phyloP scores from a whole-genome alignment of 1,140 invertebrate species.

The Trichonephila inaurata region DNA sequence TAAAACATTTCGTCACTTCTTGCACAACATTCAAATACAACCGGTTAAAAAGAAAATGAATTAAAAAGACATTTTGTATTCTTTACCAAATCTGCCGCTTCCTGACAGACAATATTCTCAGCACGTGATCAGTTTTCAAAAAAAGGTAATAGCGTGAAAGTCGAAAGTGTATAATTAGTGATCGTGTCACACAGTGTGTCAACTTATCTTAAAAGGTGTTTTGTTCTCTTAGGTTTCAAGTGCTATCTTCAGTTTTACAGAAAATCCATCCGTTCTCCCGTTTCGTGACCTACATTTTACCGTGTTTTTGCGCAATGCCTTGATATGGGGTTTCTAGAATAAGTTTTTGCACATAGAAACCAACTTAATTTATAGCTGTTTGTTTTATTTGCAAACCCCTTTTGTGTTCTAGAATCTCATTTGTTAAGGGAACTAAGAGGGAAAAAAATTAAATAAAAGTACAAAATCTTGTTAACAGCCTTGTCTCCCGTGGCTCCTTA shows the following conservation, averaged over 20 bases:
- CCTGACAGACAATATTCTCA: background rate
- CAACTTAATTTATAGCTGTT: conserved; percentile 11
- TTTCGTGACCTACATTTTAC: conserved; percentile 11
- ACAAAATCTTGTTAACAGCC: background rate
- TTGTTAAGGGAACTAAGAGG: background rate
- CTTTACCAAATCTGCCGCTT: background rate
- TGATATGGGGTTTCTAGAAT: conserved; percentile 61
- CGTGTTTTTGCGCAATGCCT: conserved; percentile 8
- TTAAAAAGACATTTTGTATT: conserved; percentile 31
- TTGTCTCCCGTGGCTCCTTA: background rate
- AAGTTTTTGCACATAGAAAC: background rate
- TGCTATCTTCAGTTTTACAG: background rate
- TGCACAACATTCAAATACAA: background rate
- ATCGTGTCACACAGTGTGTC: conserved; percentile 37
- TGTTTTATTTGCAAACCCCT: background rate
- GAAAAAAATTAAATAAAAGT: background rate
- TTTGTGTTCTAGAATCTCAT: background rate
- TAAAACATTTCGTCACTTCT: background rate
- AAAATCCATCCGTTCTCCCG: background rate
- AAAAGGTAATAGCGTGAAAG: too few species aligned
- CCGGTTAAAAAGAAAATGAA: conserved; percentile 3
- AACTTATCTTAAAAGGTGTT: conserved; percentile 6
- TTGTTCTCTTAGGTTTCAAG: background rate
- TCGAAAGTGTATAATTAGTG: conserved; percentile 46
- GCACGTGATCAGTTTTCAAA: conserved; percentile 9